Evolutionary conservation across 2,113 vertebrate genomes (phyloP), one percentile per base, ranked within the genome.

Genomic region (Xiphias gladius): DNA sequence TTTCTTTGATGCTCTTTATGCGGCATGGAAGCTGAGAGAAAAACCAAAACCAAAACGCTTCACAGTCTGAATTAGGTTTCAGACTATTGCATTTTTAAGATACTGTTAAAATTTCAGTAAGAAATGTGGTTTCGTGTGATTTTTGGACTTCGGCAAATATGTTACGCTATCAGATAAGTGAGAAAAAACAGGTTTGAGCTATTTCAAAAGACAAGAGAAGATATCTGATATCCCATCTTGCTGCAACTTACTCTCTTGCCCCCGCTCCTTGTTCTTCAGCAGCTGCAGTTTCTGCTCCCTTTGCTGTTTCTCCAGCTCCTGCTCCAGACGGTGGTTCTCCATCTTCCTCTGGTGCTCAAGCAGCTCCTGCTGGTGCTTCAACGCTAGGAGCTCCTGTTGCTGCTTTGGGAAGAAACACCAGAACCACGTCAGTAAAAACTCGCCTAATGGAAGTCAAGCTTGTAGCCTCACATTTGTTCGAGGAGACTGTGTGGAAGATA

Each of bases 351-450:
- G 98, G 85, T 99, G 98, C 86, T 99, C 98, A 91, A 99, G 84
- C 32, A 99, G 94, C 93, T 99, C 98, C 95, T 99, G 98, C 93
- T 99, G 98, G 83, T 99, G 98, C 88, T 99, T 99, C 95, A 99
- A 85, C 14, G 98, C 98, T 92, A 99, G 92, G 72, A 99, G 96
- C 92, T 99, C 98, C 90, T 99, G 98, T 79, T 99, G 98, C 78
- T 99, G 98, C 98, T 99, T 95, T 28, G 65, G 16, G 20, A 64
- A 8, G 19, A 79, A 71, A 61, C 2, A 72, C 12, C 59, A 69
- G 5, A 28, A 28, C 30, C 13, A 19, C 1, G 59, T 84, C 22
- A 86, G 28, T 13, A n/a, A 73, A 12, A 59, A 26, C 11, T 20
- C 11, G 11, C n/a, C 52, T 50, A 14, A 52, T 52, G 50, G 7